Percentiles rank a stretch among this genome's conserved stretches.
Evolutionary conservation across 2,113 vertebrate genomes (phyloP).

Genomic region (Neodontobutis hainanensis): DNA sequence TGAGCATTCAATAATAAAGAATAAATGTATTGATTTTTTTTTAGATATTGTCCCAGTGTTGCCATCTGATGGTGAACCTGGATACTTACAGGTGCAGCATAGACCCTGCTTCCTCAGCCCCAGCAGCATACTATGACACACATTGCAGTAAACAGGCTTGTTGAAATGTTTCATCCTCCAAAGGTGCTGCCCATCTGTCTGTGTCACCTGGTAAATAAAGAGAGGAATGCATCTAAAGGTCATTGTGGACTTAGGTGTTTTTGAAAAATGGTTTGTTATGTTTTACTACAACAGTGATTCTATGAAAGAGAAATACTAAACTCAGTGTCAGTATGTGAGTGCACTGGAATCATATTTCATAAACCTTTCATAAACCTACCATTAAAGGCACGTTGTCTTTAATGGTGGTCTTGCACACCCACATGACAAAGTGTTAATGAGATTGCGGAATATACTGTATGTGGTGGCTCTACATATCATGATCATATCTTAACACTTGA

Average conservation of each 20-base stretch:
- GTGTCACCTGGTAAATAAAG: slow-evolving; percentile 80
- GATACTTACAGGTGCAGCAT: slow-evolving; percentile 87
- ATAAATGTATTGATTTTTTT: background rate
- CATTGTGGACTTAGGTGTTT: background rate
- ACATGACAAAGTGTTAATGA: slow-evolving; percentile 35
- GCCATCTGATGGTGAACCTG: slow-evolving; percentile 44
- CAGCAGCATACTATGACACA: slow-evolving; percentile 86
- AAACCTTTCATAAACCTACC: slow-evolving; percentile 10
- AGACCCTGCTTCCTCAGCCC: slow-evolving; percentile 92
- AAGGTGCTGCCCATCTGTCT: slow-evolving; percentile 90
- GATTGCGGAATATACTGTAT: slow-evolving; percentile 31
- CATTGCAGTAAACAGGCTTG: slow-evolving; percentile 88
- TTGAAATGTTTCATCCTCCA: slow-evolving; percentile 93
- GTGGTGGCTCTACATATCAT: slow-evolving; percentile 4
- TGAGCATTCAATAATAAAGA: no score
- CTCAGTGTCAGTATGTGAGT: background rate
- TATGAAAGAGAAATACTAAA: no score
- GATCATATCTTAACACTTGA: slow-evolving; percentile 26
- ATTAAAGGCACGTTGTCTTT: slow-evolving; percentile 5
- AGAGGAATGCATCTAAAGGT: background rate
- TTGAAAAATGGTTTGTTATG: background rate
- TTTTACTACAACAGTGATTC: background rate
- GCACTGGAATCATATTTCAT: background rate
- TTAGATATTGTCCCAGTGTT: background rate
- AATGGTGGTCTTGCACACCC: slow-evolving; percentile 32